A percentile compares a stretch with the other conserved stretches of the same genome.
Evolutionary conservation across 1,140 invertebrate species (phyloP).

Genomic region (Gonatopus flavifemur): DNA sequence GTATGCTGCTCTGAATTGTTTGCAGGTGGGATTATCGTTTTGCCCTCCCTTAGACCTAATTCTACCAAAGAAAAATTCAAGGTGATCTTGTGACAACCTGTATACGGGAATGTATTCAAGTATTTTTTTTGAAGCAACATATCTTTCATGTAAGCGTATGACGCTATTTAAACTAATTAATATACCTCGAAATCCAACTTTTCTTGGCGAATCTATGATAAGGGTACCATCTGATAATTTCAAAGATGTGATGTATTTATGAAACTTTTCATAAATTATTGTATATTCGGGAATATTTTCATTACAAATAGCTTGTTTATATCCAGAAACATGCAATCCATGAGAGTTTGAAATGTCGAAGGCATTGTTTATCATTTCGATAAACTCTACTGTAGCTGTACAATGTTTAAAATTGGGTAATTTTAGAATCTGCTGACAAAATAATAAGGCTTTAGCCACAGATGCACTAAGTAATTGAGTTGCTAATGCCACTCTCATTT

Average conservation of each 20-base stretch:
- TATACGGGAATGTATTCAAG: too few species aligned
- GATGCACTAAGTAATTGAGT: conserved; percentile 38
- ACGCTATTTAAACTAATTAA: conserved; percentile 22
- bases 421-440: conserved; percentile 22
- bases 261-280: not conserved
- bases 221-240: not conserved
- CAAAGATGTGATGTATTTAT: conserved; percentile 2
- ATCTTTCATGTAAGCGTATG: too few species aligned
- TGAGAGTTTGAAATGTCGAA: conserved; percentile 29
- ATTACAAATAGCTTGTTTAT: conserved; percentile 12
- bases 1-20: too few species aligned
- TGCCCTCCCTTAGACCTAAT: too few species aligned
- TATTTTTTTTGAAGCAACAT: too few species aligned
- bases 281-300: conserved; percentile 10
- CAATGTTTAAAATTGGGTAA: conserved; percentile 24
- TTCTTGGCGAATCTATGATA: conserved; percentile 11
- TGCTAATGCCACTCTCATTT: conserved; percentile 38
- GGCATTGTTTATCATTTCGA: conserved; percentile 17
- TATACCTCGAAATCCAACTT: conserved; percentile 32
- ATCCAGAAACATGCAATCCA: conserved; percentile 11
- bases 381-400: conserved; percentile 28
- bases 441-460: conserved; percentile 29
- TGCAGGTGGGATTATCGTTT: too few species aligned
- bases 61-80: too few species aligned
- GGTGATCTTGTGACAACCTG: too few species aligned